These are phyloP conservation scores for Phylloscopus collybita DNA, from an alignment of 2,797 vertebrate genomes.

Conservation along the genomic window DNA sequence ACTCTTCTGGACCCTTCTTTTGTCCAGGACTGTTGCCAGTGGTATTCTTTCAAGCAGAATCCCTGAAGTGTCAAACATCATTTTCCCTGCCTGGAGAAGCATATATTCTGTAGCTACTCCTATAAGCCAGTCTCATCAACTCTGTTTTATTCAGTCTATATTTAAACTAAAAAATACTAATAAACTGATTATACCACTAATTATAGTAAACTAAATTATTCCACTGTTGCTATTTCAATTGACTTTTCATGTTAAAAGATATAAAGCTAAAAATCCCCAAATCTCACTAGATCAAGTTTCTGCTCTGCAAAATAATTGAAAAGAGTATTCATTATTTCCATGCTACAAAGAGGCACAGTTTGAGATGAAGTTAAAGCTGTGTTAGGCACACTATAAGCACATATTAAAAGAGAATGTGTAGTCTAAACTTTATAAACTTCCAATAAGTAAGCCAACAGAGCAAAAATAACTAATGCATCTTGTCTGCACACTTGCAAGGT, in stretches of 20 bases:
- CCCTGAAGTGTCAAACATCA: neutral
- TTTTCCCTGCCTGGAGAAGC: neutral
- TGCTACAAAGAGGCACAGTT: neutral
- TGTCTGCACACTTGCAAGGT: neutral
- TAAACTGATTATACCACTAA: neutral
- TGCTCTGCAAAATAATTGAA: neutral
- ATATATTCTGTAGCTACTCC: neutral
- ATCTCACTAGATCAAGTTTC: neutral
- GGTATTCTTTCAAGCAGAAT: neutral
- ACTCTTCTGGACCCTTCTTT: neutral
- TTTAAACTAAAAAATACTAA: neutral
- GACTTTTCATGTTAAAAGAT: neutral
- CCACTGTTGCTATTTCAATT: neutral
- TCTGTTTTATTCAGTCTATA: neutral
- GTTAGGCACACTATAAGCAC: neutral
- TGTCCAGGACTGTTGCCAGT: neutral
- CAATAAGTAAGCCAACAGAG: neutral
- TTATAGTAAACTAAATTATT: neutral
- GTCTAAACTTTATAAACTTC: neutral
- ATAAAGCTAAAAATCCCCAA: neutral
- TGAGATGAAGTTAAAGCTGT: neutral
- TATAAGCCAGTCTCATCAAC: neutral
- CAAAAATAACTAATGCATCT: neutral
- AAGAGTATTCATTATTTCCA: neutral
- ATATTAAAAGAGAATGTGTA: neutral